phyloP scores from a whole-genome alignment of 2,888 invertebrate genomes.

The Caenorhabditis becei region DNA sequence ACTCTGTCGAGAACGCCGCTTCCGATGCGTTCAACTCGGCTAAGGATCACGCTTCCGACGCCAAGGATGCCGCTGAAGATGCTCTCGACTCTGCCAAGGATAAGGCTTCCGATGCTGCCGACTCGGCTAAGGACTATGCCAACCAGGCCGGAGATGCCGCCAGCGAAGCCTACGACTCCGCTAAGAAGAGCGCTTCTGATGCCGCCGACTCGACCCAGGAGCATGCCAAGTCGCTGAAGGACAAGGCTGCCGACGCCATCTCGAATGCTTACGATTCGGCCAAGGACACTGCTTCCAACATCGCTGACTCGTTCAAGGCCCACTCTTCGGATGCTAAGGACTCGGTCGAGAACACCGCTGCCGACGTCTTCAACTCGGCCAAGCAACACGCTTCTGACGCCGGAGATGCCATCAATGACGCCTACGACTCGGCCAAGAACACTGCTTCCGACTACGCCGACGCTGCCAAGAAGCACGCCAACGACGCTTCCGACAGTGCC shows the following conservation, averaged over 20 bases:
- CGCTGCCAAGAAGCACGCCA: background rate
- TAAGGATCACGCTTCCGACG: slow-evolving; percentile 37
- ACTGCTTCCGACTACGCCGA: slow-evolving; percentile 6
- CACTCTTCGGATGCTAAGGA: slow-evolving; percentile 25
- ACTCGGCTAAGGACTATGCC: slow-evolving; percentile 12
- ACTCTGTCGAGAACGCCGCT: slow-evolving; percentile 42
- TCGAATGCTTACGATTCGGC: slow-evolving; percentile 9
- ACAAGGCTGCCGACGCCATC: slow-evolving; percentile 3
- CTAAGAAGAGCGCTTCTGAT: slow-evolving; percentile 22
- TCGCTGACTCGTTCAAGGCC: slow-evolving; percentile 25
- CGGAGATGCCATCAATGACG: background rate
- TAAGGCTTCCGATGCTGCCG: slow-evolving; percentile 16
- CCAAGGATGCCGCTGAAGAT: slow-evolving; percentile 3
- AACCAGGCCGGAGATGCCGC: slow-evolving; percentile 18
- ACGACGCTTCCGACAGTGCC: slow-evolving; percentile 11
- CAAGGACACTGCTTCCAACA: slow-evolving; percentile 18
- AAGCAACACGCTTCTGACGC: slow-evolving; percentile 10
- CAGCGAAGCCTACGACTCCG: slow-evolving; percentile 14
- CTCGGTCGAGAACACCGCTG: slow-evolving; percentile 6
- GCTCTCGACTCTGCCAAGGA: slow-evolving; percentile 36
- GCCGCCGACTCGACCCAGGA: slow-evolving; percentile 30
- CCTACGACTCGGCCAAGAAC: slow-evolving; percentile 11
- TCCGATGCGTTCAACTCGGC: slow-evolving; percentile 36
- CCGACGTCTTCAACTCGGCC: slow-evolving; percentile 6
- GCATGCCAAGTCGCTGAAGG: slow-evolving; percentile 1